These are phyloP conservation scores for Drosophila ochracea DNA, from an alignment of 2,888 invertebrate genomes.

Conservation along the genomic window DNA sequence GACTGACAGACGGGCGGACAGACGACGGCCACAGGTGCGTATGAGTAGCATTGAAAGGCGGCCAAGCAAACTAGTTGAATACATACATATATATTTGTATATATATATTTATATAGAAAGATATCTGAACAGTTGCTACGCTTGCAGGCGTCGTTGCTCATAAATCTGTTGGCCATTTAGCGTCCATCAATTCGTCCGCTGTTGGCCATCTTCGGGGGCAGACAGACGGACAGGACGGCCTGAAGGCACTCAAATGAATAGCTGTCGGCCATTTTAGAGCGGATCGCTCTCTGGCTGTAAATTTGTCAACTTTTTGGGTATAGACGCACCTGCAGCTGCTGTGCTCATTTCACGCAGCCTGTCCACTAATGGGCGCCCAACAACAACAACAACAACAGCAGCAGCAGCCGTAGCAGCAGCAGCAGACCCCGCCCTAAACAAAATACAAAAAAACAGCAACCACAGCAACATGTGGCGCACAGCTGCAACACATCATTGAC, in stretches of 20 bases:
- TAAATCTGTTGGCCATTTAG: constrained; percentile 78
- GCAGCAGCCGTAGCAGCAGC: not conserved
- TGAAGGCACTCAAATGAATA: constrained; percentile 67
- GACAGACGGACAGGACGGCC: not conserved
- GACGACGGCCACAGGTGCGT: constrained; percentile 73
- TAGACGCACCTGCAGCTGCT: constrained; percentile 74
- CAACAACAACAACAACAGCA: constrained; percentile 14
- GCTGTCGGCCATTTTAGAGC: constrained; percentile 72
- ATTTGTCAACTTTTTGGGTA: constrained; percentile 74
- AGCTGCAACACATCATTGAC: constrained; percentile 78
- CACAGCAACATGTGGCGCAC: constrained; percentile 76
- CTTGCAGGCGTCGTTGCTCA: constrained; percentile 60
- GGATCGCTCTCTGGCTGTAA: constrained; percentile 59
- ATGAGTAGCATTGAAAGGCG: constrained; percentile 79
- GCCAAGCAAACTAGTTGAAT: constrained; percentile 72
- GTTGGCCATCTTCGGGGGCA: constrained; percentile 57
- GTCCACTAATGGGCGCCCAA: constrained; percentile 42
- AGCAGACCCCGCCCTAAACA: constrained; percentile 53
- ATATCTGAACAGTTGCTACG: constrained; percentile 18
- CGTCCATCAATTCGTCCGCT: constrained; percentile 72
- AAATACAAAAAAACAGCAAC: not conserved
- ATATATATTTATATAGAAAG: constrained; percentile 2
- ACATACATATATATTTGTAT: not conserved
- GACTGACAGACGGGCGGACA: constrained; percentile 20
- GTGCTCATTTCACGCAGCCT: constrained; percentile 74